Evolutionary conservation across 2,113 vertebrate species (phyloP).

Genomic region (Paraplagusia blochii): DNA sequence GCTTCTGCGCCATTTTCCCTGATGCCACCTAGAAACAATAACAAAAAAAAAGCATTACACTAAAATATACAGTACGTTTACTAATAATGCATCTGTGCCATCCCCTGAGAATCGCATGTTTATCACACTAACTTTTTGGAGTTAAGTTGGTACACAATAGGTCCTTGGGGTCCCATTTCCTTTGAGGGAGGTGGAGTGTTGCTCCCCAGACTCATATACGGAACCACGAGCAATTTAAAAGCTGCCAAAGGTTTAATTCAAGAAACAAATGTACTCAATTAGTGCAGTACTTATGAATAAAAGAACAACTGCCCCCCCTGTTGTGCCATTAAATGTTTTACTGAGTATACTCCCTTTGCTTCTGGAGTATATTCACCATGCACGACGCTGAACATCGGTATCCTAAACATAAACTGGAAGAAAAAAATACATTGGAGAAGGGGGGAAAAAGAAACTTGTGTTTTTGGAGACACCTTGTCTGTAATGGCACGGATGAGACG

Average conservation of each 20-base stretch:
- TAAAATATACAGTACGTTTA: too few relatives aligned
- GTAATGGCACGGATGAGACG: too few relatives aligned
- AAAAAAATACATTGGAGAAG: too few relatives aligned
- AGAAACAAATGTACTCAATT: slow-evolving; percentile 38
- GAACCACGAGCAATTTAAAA: neutral
- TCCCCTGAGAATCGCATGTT: too few relatives aligned
- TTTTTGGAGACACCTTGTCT: too few relatives aligned
- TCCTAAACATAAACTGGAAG: slow-evolving; percentile 3
- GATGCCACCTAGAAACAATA: neutral
- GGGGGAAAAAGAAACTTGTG: too few relatives aligned
- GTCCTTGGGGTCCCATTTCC: too few relatives aligned
- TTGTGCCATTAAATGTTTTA: slow-evolving; percentile 23
- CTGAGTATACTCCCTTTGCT: slow-evolving; percentile 9
- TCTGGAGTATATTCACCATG: slow-evolving; percentile 11
- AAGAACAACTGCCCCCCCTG: slow-evolving; percentile 38
- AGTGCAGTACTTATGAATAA: slow-evolving; percentile 44
- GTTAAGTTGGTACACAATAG: too few relatives aligned
- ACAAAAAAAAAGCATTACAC: neutral
- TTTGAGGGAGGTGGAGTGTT: too few relatives aligned
- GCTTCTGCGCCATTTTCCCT: neutral
- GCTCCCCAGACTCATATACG: too few relatives aligned
- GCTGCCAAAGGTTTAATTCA: slow-evolving; percentile 17
- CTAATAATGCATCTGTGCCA: too few relatives aligned
- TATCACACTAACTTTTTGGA: too few relatives aligned
- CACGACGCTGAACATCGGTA: neutral